Conservation (phyloP, 2,113 vertebrate genomes). For the Tachycineta bicolor region DNA sequence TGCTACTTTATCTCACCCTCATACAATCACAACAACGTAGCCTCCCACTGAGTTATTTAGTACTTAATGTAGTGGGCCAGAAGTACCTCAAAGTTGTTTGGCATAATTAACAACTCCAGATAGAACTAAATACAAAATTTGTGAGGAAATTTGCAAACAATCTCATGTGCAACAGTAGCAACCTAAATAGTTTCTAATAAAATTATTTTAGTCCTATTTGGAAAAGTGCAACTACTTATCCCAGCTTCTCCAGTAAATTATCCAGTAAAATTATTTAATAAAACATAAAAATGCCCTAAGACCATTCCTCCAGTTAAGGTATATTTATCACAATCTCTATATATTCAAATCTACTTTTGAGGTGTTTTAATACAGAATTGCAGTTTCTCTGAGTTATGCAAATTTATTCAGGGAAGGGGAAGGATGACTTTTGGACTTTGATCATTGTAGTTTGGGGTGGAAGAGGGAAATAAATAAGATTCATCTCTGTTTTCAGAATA, state of each 20-base stretch:
- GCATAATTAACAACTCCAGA: not conserved
- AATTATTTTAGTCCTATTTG: not conserved
- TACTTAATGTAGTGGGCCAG: not conserved
- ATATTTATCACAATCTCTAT: not conserved
- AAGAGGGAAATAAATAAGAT: not conserved
- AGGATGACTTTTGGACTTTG: not conserved
- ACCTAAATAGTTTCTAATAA: not conserved
- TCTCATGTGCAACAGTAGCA: not conserved
- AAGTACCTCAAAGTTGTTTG: not conserved
- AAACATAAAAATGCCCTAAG: not conserved
- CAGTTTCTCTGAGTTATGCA: not conserved
- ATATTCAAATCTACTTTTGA: not conserved
- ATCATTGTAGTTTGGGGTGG: rapidly evolving
- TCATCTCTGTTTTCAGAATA: not conserved
- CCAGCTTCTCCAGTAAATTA: not conserved
- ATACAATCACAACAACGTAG: not conserved
- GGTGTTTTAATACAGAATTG: not conserved
- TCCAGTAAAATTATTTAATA: not conserved
- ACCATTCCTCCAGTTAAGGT: not conserved
- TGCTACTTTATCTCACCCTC: not conserved
- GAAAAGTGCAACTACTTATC: not conserved
- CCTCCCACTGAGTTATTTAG: not conserved
- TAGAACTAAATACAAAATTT: not conserved
- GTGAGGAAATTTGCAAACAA: not conserved
- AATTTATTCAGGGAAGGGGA: not conserved